Evolutionary conservation across 1,140 invertebrate species (phyloP).

Genomic region (Drosophila nikananu): DNA sequence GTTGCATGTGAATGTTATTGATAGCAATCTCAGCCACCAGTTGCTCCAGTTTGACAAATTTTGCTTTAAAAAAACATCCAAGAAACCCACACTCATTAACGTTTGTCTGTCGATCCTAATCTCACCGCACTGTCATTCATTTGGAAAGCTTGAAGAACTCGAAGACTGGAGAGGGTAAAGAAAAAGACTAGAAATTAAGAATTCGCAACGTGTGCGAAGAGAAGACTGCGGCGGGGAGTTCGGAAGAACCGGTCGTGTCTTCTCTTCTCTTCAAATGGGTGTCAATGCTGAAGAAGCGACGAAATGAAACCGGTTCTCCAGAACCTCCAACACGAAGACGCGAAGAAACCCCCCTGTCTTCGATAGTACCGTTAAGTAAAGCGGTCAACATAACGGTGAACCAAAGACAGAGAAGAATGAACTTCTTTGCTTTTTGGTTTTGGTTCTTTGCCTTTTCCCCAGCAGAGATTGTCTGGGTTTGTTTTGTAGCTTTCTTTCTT

Average conservation of each 20-base stretch:
- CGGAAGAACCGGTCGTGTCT: constrained; percentile 39
- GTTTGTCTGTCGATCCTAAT: constrained; percentile 28
- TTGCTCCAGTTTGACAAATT: constrained; percentile 39
- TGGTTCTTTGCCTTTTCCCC: constrained; percentile 18
- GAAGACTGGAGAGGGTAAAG: neutral
- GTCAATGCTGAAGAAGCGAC: constrained; percentile 69
- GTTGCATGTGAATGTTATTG: neutral
- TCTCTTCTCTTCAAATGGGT: constrained; percentile 56
- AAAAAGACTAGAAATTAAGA: constrained; percentile 26
- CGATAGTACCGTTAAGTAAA: constrained; percentile 70
- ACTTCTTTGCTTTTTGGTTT: constrained; percentile 20
- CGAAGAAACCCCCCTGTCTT: neutral
- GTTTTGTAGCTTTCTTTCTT: constrained; percentile 68
- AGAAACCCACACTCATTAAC: constrained; percentile 28
- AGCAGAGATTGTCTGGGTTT: constrained; percentile 25
- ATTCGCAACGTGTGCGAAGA: constrained; percentile 36
- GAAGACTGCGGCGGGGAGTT: neutral
- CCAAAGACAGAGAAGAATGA: constrained; percentile 46
- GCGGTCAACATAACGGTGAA: constrained; percentile 80
- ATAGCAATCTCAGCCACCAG: constrained; percentile 9
- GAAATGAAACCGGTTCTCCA: constrained; percentile 63
- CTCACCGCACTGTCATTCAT: constrained; percentile 26
- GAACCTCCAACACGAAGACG: constrained; percentile 13
- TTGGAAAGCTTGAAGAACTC: constrained; percentile 39
- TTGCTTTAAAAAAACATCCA: neutral